Conservation (phyloP, 2,113 vertebrate species). For the Cheirogaleus medius region DNA sequence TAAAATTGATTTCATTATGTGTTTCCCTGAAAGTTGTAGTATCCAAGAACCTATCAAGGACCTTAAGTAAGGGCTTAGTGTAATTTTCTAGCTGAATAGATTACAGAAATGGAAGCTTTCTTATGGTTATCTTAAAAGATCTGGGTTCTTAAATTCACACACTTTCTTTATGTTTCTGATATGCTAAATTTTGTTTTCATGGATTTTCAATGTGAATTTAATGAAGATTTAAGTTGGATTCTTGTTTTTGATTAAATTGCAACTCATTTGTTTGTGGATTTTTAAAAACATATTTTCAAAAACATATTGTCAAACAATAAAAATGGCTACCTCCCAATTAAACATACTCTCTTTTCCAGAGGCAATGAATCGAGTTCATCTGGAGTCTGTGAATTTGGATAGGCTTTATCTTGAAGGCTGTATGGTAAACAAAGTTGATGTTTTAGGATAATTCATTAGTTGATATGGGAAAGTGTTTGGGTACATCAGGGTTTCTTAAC, state of each 20-base stretch:
- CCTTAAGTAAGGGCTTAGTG: background rate
- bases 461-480: background rate
- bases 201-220: background rate
- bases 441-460: background rate
- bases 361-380: background rate
- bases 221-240: constrained; percentile 1
- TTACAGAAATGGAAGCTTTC: background rate
- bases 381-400: background rate
- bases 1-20: too few species aligned
- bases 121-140: background rate
- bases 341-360: background rate
- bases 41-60: too few species aligned
- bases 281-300: background rate
- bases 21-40: too few species aligned
- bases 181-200: background rate
- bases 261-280: background rate
- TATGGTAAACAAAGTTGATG: background rate
- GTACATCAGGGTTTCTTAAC: background rate
- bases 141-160: background rate
- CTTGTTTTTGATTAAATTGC: constrained; percentile 37
- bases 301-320: background rate
- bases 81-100: constrained; percentile 20
- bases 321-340: background rate
- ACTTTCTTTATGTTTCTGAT: background rate
- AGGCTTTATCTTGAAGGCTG: background rate